Conservation (phyloP, 2,113 vertebrate species). For the Canis aureus region DNA sequence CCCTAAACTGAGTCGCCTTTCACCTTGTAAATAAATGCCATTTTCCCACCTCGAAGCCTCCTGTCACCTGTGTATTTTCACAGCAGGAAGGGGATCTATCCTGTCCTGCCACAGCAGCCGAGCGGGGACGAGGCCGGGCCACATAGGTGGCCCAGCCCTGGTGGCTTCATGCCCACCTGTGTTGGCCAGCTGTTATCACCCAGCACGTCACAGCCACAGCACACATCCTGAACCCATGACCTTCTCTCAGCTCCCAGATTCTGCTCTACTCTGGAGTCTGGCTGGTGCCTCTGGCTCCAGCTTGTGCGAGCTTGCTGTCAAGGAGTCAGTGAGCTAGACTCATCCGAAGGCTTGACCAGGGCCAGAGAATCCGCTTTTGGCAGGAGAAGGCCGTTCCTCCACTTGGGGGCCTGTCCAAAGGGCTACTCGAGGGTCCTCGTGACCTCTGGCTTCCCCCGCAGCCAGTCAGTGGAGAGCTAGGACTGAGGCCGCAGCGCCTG, state of each 20-base stretch:
- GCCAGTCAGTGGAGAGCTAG: not conserved
- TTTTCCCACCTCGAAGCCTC: not conserved
- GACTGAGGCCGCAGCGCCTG: not conserved
- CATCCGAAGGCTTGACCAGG: not conserved
- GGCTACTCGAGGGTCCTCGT: not conserved
- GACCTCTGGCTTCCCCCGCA: conserved; percentile 9
- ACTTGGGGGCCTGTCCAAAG: not conserved
- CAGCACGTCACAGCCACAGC: too few relatives aligned
- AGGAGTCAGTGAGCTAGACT: not conserved
- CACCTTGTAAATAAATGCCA: not conserved
- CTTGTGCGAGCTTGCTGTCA: not conserved
- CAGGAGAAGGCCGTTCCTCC: not conserved
- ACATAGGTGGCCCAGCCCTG: not conserved
- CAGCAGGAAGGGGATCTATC: too few relatives aligned
- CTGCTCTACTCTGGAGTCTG: not conserved
- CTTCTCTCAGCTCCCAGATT: not conserved
- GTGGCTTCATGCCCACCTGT: not conserved
- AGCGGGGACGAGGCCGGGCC: not conserved
- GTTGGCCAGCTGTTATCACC: too few relatives aligned
- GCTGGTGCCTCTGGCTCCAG: not conserved
- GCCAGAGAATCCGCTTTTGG: not conserved
- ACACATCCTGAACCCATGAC: not conserved
- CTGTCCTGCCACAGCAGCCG: not conserved
- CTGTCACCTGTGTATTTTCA: not conserved
- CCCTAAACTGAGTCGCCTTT: not conserved